These are phyloP conservation scores for Lethocerus indicus DNA, from an alignment of 1,140 invertebrate species.

Conservation along the genomic window DNA sequence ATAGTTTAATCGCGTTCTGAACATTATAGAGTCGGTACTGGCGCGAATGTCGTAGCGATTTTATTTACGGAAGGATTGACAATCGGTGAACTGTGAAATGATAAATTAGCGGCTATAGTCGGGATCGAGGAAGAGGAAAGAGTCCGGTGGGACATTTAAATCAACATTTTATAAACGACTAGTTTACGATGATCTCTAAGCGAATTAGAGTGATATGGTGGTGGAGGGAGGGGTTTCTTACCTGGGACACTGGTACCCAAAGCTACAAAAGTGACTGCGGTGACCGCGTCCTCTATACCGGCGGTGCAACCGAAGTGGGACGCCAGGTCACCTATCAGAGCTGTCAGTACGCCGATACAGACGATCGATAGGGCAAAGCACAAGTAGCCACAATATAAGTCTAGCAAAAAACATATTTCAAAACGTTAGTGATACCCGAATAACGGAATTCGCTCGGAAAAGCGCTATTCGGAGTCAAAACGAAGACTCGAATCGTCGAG, in stretches of 20 bases:
- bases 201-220: too few relatives aligned
- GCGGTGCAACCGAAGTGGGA: slow-evolving; percentile 95
- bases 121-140: too few relatives aligned
- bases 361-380: slow-evolving; percentile 86
- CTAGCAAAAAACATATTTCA: slow-evolving; percentile 25
- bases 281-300: slow-evolving; percentile 88
- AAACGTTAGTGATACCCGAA: not conserved
- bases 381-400: slow-evolving; percentile 72
- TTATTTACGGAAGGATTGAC: too few relatives aligned
- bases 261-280: slow-evolving; percentile 91
- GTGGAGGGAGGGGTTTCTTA: too few relatives aligned
- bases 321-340: slow-evolving; percentile 89
- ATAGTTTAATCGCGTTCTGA: too few relatives aligned
- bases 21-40: too few relatives aligned
- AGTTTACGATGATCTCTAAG: too few relatives aligned
- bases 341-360: slow-evolving; percentile 88
- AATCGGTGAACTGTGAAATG: too few relatives aligned
- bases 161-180: too few relatives aligned
- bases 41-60: too few relatives aligned
- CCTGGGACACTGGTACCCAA: slow-evolving; percentile 93
- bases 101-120: too few relatives aligned
- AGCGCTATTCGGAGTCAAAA: not conserved
- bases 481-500: not conserved
- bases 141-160: too few relatives aligned
- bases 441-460: not conserved